Conservation (phyloP, 2,888 invertebrate species). For the Daptonema setosum region DNA sequence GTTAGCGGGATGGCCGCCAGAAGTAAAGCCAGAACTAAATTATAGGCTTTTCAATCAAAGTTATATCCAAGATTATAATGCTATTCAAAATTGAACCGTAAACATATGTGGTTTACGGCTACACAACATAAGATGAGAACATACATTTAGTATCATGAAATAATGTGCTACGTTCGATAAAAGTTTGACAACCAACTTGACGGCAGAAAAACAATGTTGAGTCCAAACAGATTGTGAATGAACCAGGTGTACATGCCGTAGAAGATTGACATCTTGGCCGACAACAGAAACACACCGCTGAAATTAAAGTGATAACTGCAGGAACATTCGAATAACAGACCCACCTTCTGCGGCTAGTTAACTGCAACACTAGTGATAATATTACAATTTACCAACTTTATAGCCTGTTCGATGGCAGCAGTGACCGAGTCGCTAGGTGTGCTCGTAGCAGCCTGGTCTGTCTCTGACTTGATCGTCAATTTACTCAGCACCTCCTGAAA, state of each 20-base stretch:
- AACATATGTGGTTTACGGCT: no score
- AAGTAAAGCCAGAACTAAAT: slow-evolving; percentile 62
- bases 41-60: no score
- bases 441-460: slow-evolving; percentile 30
- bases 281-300: slow-evolving; percentile 80
- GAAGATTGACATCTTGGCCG: slow-evolving; percentile 84
- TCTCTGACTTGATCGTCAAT: neutral
- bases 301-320: slow-evolving; percentile 7
- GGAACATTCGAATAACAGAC: slow-evolving; percentile 2
- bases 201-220: slow-evolving; percentile 77
- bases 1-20: slow-evolving; percentile 85
- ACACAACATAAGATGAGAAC: no score
- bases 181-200: slow-evolving; percentile 52
- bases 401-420: slow-evolving; percentile 33
- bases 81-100: no score
- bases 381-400: slow-evolving; percentile 27
- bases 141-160: no score
- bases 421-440: slow-evolving; percentile 41
- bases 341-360: no score
- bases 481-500: slow-evolving; percentile 36
- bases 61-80: no score
- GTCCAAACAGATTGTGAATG: slow-evolving; percentile 76
- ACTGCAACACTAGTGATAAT: slow-evolving; percentile 1
- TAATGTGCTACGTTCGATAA: no score
- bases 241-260: slow-evolving; percentile 97